phyloP scores from a whole-genome alignment of 2,797 vertebrate genomes.

The Triplophysa yarkandensis region DNA sequence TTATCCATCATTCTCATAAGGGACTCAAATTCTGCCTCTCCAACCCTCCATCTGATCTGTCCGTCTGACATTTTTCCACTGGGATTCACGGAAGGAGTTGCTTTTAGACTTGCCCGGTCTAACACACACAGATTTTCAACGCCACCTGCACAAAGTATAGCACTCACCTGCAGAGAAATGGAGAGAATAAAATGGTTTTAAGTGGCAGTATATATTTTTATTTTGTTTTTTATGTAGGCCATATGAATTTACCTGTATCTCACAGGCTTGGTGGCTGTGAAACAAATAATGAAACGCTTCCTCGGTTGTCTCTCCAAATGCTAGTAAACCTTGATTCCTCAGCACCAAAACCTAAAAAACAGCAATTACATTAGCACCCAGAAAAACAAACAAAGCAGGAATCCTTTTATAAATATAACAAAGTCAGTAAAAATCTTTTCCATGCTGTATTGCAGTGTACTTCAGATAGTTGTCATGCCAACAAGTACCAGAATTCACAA shows the following conservation, averaged over 20 bases:
- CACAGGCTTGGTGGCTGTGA: slow-evolving; percentile 90
- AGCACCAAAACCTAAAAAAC: slow-evolving; percentile 86
- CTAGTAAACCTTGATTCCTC: slow-evolving; percentile 92
- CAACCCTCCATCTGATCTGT: slow-evolving; percentile 90
- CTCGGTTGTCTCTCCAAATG: slow-evolving; percentile 91
- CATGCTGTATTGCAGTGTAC: background rate
- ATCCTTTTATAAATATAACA: background rate
- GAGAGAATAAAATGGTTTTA: background rate
- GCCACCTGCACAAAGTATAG: slow-evolving; percentile 84
- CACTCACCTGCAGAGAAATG: slow-evolving; percentile 76
- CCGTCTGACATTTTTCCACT: slow-evolving; percentile 81
- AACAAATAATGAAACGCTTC: slow-evolving; percentile 96
- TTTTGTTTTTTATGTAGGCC: too few relatives aligned
- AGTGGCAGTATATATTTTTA: background rate
- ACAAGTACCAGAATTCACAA: slow-evolving; percentile 50
- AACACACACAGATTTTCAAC: slow-evolving; percentile 85
- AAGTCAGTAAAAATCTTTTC: background rate
- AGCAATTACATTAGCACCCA: background rate
- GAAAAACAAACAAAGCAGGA: background rate
- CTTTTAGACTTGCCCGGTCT: slow-evolving; percentile 86
- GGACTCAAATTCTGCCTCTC: slow-evolving; percentile 93
- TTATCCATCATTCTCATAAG: slow-evolving; percentile 98
- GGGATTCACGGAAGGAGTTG: slow-evolving; percentile 75
- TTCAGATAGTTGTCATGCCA: slow-evolving; percentile 58
- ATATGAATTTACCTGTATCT: slow-evolving; percentile 84